Conservation (phyloP, 2,888 invertebrate species). For the Isoperla grammatica region DNA sequence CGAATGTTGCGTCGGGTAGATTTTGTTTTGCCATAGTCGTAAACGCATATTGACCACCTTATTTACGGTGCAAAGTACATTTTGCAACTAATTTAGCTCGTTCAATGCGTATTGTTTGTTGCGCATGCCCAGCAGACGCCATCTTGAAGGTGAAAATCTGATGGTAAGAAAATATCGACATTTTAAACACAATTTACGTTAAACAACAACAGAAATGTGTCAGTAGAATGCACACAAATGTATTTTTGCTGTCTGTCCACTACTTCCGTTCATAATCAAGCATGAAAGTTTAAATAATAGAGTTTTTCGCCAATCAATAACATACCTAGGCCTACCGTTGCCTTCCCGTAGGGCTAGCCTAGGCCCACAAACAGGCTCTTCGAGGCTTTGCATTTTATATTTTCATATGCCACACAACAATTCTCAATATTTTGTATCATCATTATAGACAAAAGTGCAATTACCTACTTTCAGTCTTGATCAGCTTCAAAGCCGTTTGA, state of each 20-base stretch:
- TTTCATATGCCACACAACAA: no score
- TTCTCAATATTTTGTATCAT: no score
- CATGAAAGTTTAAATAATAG: neutral
- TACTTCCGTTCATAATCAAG: neutral
- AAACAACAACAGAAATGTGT: neutral
- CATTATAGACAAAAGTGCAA: no score
- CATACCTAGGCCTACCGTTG: neutral
- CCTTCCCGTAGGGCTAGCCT: slow-evolving; percentile 12
- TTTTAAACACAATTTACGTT: neutral
- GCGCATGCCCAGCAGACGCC: slow-evolving; percentile 54
- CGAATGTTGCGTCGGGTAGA: neutral
- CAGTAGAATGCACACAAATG: neutral
- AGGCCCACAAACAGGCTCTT: slow-evolving; percentile 8
- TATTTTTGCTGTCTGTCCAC: neutral
- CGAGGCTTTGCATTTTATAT: no score
- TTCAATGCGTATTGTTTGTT: slow-evolving; percentile 26
- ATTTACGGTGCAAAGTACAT: neutral
- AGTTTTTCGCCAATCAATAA: slow-evolving; percentile 14
- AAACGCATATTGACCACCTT: neutral
- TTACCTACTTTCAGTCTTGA: neutral
- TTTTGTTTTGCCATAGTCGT: neutral
- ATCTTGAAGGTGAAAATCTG: slow-evolving; percentile 56
- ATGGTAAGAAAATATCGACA: slow-evolving; percentile 46
- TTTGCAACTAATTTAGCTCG: neutral
- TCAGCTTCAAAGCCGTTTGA: neutral